Conservation (phyloP, 2,797 vertebrate genomes). For the Acanthurus lineatus region DNA sequence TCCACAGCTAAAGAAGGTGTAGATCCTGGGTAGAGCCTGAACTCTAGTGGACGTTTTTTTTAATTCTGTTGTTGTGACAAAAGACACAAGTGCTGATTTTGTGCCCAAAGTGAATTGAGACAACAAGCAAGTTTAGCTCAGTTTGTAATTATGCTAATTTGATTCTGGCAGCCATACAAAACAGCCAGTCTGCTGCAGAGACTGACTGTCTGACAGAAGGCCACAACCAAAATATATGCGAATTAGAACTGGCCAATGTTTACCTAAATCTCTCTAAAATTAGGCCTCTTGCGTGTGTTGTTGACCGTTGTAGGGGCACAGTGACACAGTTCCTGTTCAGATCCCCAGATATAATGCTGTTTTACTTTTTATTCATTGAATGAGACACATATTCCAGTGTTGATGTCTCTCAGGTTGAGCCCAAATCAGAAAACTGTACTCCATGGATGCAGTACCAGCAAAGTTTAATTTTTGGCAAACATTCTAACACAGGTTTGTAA, state of each 20-base stretch:
- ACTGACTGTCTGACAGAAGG: constrained; percentile 54
- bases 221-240: constrained; percentile 41
- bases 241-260: constrained; percentile 20
- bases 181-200: constrained; percentile 77
- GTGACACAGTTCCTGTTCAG: constrained; percentile 25
- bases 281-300: too few relatives aligned
- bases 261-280: constrained; percentile 22
- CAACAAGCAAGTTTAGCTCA: constrained; percentile 3
- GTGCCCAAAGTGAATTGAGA: constrained; percentile 41
- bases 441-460: constrained; percentile 83
- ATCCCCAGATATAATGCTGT: constrained; percentile 16
- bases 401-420: constrained; percentile 38
- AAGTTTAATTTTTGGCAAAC: constrained; percentile 87
- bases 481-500: constrained; percentile 91
- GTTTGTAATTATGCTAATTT: constrained; percentile 14
- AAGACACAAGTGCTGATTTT: constrained; percentile 53
- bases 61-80: constrained; percentile 23
- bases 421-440: constrained; percentile 82
- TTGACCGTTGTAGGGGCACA: constrained; percentile 20
- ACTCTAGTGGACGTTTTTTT: constrained; percentile 13
- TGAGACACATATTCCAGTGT: constrained; percentile 34
- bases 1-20: not conserved
- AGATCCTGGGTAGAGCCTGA: constrained; percentile 10
- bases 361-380: constrained; percentile 15
- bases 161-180: constrained; percentile 53